Base-by-base conservation (phyloP, 92 coral and sea anemone species). In the Palythoa caribaeorum region DNA sequence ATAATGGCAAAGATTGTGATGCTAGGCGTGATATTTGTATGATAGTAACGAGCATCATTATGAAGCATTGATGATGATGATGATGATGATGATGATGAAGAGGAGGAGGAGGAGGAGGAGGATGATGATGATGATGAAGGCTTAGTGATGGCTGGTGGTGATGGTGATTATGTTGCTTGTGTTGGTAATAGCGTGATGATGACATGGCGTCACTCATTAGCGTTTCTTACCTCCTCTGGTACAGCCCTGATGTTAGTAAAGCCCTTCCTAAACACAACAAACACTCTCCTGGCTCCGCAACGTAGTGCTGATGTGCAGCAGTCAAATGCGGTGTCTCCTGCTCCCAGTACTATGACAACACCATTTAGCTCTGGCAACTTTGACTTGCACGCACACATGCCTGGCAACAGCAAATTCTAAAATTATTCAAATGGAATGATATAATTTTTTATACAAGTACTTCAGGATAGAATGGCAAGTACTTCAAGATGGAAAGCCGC, bases 241-340 rank as follows among this genome's bases (percentile, higher is more conserved):
- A 97, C 99, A 47, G 99, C 99, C 62, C 99, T 87, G 60, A 97
- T 97, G 90, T 97, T 97, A 28, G 96, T 97, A 81, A 97, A 97
- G 28, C 99, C 99, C 65, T 94, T 97, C 39, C 99, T 93, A 76
- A 97, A 97, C 17, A 96, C 98, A 47, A 97, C 99, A 86, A 94
- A 97, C 90, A 97, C 99, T 63, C 96, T 94, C 79, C 92, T 96
- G 50, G 99, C 99, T 38, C 99, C 99, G 89, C 99, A 97, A n/a
- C 98, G 93, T 76, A 97, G 92, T 0, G 99, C 97, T 11, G 99
- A 97, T 8, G 99, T 97, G 53, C 99, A 97, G 89, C 99, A 97
- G 78, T 97, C 99, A 84, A 97, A 97, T 15, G 99, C 99, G 40
- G 99, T 97, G 87, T 97, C 99, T 12, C 99, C 99, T 37, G 96